Evolutionary conservation across 2,888 invertebrate species (phyloP), one percentile per base, ranked within the genome.

Genomic region (Trileptium ribeirensis): DNA sequence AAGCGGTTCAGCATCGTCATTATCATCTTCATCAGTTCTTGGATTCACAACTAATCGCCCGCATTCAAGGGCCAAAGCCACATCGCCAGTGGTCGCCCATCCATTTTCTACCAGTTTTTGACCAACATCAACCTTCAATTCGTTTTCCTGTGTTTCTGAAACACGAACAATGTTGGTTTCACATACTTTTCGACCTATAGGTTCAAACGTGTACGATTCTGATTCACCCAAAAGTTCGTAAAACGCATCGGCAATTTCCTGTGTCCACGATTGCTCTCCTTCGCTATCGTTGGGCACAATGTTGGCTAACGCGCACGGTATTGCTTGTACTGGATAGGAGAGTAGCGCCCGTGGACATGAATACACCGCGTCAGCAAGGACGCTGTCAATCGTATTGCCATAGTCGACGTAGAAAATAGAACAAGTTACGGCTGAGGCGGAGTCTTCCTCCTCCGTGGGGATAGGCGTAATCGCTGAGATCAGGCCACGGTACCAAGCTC

Each of bases 351-450:
- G 37, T 39, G 77, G 77, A 36, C 36, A 36, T 15, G 36, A 8
- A 38, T 37, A 75, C 77, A 75, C 2, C n/a, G 24, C 77, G 36
- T 33, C 34, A 33, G n/a, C 34, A 19, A 36, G n/a, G 3, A 75
- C 38, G 15, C 29, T 38, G 38, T 75, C 77, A 8, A 24, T 24
- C 2, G 77, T 75, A 38, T 75, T 75, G 39, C 77, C 77, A 38
- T 75, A 75, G 39, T 75, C 77, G 36, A 75, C 77, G 36, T 75
- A 75, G 77, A 75, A 75, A 38, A 75, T 36, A 51, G 51, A 51
- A 51, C 8, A 8, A 51, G 24, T 15, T 51, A 15, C 24, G 8
- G 51, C 51, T 8, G 2, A 2, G 37, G 2, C 8, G 2, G 36
- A 24, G 36, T 8, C 15, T 70, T 8, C 31, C 8, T 3, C 8